Percentiles rank a stretch among this genome's conserved stretches.
Conservation (phyloP, 2,797 vertebrate genomes). For the Phrynocephalus guinanensis region DNA sequence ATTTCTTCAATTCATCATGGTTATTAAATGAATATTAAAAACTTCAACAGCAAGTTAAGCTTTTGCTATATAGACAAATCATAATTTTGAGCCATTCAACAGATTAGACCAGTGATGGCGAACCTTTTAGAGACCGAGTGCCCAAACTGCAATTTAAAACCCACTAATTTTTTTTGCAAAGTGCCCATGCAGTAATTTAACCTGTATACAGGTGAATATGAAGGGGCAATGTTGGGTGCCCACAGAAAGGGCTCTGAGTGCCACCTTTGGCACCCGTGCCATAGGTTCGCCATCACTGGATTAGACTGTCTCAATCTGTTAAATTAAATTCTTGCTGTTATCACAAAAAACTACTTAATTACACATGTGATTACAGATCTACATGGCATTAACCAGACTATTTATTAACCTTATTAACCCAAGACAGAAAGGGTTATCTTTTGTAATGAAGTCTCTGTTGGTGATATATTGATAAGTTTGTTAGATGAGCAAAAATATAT, state of each 20-base stretch:
- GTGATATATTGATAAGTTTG: rapidly evolving
- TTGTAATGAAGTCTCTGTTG: background rate
- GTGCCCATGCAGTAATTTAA: too few species aligned
- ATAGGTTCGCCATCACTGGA: too few species aligned
- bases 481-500: background rate
- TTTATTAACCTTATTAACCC: too few species aligned
- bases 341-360: too few species aligned
- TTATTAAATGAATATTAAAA: background rate
- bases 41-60: background rate
- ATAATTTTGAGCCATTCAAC: background rate
- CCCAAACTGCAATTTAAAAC: background rate
- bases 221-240: too few species aligned
- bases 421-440: rapidly evolving
- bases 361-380: conserved; percentile 31
- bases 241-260: too few species aligned
- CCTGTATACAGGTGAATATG: too few species aligned
- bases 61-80: background rate
- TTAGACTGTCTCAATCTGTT: background rate
- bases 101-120: background rate
- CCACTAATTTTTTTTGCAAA: too few species aligned
- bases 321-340: too few species aligned
- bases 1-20: background rate
- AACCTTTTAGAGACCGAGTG: background rate
- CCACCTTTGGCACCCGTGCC: too few species aligned
- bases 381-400: conserved; percentile 10